Evolutionary conservation across 2,888 invertebrate species (phyloP).

Genomic region (Stomorhina lunata): DNA sequence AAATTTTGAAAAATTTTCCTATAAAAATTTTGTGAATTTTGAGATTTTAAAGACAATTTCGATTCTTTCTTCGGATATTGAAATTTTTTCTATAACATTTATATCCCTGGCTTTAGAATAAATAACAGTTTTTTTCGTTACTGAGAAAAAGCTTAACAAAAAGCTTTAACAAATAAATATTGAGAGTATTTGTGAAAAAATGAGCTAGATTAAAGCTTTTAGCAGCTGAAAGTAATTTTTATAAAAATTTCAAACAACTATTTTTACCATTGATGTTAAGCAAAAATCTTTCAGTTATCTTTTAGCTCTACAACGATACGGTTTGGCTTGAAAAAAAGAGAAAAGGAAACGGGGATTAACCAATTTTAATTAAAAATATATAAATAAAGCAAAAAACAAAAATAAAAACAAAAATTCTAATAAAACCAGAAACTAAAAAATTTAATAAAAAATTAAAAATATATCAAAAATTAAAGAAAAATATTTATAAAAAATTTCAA

Average conservation of each 20-base stretch:
- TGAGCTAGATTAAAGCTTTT: conserved; percentile 19
- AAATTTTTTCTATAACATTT: background rate
- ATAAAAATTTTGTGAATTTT: too few relatives aligned
- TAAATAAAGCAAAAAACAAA: background rate
- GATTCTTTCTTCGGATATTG: too few relatives aligned
- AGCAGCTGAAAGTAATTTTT: conserved; percentile 6
- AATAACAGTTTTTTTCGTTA: background rate
- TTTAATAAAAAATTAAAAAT: background rate
- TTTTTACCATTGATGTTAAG: background rate
- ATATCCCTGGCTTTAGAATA: background rate
- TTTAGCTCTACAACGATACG: conserved; percentile 55
- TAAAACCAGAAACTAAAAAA: too few relatives aligned
- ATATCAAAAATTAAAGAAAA: background rate
- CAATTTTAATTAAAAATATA: background rate
- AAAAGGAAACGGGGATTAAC: background rate
- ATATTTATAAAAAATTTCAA: background rate
- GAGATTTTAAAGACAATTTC: too few relatives aligned
- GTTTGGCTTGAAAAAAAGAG: conserved; percentile 19
- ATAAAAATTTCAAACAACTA: conserved; percentile 14
- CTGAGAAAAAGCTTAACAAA: background rate
- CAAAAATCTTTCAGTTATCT: conserved; percentile 51
- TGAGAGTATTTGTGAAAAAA: background rate
- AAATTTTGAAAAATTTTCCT: too few relatives aligned
- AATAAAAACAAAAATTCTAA: background rate
- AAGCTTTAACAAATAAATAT: conserved; percentile 29